Conservation (phyloP, 1,140 invertebrate genomes). For the Rhagoletis zephyria region DNA sequence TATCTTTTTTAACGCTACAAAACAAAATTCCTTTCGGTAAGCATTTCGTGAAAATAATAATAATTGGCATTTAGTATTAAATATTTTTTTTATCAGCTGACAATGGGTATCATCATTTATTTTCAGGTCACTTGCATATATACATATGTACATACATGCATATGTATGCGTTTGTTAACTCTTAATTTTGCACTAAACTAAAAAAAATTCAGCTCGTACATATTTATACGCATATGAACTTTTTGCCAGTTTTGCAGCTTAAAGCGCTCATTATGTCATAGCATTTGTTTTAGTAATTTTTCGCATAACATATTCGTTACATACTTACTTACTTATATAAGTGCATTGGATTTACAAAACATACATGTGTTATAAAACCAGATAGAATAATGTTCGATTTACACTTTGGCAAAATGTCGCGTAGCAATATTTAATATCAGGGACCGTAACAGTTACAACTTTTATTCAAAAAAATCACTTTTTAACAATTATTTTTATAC, state of each 20-base stretch:
- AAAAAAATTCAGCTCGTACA: too few species aligned
- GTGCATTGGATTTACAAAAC: background rate
- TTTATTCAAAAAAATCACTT: too few species aligned
- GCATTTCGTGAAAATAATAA: background rate
- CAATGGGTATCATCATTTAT: too few species aligned
- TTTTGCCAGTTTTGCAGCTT: too few species aligned
- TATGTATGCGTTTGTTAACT: too few species aligned
- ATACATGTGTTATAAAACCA: too few species aligned
- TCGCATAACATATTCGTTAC: background rate
- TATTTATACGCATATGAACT: too few species aligned
- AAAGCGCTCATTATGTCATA: background rate
- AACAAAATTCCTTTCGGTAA: background rate
- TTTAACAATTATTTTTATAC: too few species aligned
- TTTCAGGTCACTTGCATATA: background rate
- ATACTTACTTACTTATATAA: background rate
- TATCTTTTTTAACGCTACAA: background rate
- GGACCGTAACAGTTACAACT: too few species aligned
- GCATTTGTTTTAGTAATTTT: background rate
- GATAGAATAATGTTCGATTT: constrained; percentile 16
- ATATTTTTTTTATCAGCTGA: constrained; percentile 23
- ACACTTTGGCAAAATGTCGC: background rate
- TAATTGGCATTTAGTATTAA: background rate
- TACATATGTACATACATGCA: background rate
- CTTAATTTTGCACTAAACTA: too few species aligned
- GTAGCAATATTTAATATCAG: too few species aligned